These are phyloP conservation scores for Leguminivora glycinivorella DNA, from an alignment of 1,140 invertebrate genomes.

Conservation along the genomic window DNA sequence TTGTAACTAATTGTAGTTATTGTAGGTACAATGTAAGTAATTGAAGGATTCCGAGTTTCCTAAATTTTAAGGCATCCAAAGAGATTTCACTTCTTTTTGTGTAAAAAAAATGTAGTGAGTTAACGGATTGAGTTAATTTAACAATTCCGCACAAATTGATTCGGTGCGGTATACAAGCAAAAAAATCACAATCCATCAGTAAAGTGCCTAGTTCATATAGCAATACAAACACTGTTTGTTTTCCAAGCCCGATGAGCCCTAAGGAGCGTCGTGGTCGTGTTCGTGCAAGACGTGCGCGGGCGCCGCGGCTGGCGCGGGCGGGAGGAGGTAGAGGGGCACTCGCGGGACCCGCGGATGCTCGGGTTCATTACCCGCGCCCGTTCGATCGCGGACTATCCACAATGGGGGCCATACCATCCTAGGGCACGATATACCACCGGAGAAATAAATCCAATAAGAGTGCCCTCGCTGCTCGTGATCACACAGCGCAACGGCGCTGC, in stretches of 20 bases:
- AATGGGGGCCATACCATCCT: conserved; percentile 55
- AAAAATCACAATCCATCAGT: not conserved
- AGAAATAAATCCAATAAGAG: conserved; percentile 21
- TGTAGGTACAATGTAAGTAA: too few species aligned
- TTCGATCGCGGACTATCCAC: conserved; percentile 51
- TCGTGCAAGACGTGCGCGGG: conserved; percentile 29
- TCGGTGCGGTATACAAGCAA: not conserved
- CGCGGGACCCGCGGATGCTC: conserved; percentile 49
- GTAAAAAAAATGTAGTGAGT: too few species aligned
- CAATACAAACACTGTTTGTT: conserved; percentile 20
- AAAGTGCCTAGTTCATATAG: not conserved
- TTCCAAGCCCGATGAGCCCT: conserved; percentile 42
- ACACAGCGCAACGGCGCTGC: not conserved
- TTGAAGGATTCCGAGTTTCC: too few species aligned
- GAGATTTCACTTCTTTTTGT: too few species aligned
- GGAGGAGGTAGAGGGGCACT: conserved; percentile 32
- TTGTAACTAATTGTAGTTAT: too few species aligned
- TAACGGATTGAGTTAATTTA: too few species aligned
- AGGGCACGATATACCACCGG: conserved; percentile 48
- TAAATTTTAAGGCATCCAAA: too few species aligned
- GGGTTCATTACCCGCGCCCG: conserved; percentile 67
- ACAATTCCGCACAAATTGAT: not conserved
- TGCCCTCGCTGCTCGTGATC: conserved; percentile 5
- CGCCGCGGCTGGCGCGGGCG: conserved; percentile 8
- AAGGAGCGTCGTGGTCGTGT: conserved; percentile 40